Evolutionary conservation across 2,888 invertebrate genomes (phyloP).

Genomic region (Leptura quadrifasciata): DNA sequence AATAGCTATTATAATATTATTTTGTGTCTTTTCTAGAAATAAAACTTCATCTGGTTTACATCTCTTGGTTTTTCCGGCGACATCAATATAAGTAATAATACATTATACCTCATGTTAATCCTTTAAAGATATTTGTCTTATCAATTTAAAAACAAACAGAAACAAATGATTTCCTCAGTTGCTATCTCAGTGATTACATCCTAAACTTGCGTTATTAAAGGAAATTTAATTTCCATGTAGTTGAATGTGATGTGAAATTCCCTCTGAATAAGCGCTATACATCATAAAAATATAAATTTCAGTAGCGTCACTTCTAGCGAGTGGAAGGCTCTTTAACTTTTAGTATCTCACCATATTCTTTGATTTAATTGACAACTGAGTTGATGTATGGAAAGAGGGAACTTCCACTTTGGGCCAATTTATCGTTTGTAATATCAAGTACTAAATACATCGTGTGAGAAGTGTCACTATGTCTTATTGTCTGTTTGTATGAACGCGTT

Average conservation of each 20-base stretch:
- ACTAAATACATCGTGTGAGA: too few species aligned
- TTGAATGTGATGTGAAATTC: constrained; percentile 23
- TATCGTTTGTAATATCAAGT: too few species aligned
- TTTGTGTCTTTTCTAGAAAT: constrained; percentile 4
- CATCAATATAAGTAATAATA: not conserved
- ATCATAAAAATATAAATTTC: not conserved
- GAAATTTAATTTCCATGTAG: constrained; percentile 27
- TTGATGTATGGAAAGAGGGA: too few species aligned
- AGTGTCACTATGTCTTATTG: too few species aligned
- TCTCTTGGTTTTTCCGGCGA: constrained; percentile 12
- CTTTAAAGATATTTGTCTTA: not conserved
- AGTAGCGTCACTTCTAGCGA: not conserved
- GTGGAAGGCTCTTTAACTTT: too few species aligned
- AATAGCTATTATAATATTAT: constrained; percentile 3
- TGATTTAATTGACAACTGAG: too few species aligned
- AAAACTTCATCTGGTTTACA: constrained; percentile 11
- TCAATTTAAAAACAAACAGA: not conserved
- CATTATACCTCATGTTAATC: not conserved
- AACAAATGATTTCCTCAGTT: constrained; percentile 8
- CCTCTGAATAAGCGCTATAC: constrained; percentile 17
- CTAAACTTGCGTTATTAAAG: constrained; percentile 21
- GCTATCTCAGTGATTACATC: constrained; percentile 5
- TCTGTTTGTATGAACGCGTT: too few species aligned
- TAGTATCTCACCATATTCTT: too few species aligned
- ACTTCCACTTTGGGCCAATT: too few species aligned